phyloP scores from a whole-genome alignment of 2,113 vertebrate species.

The Passer montanus region DNA sequence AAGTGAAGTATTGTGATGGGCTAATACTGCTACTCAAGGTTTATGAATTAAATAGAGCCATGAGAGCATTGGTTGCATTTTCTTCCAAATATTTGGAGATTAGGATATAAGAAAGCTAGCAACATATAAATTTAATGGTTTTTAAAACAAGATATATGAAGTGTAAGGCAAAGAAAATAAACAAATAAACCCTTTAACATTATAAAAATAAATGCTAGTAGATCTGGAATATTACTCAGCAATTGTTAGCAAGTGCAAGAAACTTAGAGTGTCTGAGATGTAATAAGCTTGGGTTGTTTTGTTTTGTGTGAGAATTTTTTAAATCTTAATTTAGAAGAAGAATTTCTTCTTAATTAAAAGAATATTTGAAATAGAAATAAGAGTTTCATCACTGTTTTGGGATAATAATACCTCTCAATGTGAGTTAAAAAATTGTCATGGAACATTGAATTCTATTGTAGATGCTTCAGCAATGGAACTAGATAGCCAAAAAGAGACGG shows the following conservation, averaged over 20 bases:
- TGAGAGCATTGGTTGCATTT: neutral
- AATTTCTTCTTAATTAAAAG: neutral
- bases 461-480: neutral
- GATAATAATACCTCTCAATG: neutral
- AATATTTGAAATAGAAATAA: neutral
- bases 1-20: neutral
- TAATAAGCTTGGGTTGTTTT: neutral
- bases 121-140: neutral
- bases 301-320: neutral
- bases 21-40: neutral
- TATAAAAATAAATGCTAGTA: neutral
- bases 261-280: neutral
- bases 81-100: neutral
- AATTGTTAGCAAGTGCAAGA: neutral
- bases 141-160: neutral
- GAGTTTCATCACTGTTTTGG: neutral
- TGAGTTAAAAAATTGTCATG: neutral
- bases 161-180: neutral
- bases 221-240: neutral
- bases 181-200: accelerated
- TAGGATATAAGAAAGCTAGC: neutral
- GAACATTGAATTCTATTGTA: neutral
- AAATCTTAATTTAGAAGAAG: neutral
- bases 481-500: neutral
- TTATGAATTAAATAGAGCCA: neutral